Evolutionary conservation across 2,888 invertebrate species (phyloP).

Genomic region (Tuta absoluta): DNA sequence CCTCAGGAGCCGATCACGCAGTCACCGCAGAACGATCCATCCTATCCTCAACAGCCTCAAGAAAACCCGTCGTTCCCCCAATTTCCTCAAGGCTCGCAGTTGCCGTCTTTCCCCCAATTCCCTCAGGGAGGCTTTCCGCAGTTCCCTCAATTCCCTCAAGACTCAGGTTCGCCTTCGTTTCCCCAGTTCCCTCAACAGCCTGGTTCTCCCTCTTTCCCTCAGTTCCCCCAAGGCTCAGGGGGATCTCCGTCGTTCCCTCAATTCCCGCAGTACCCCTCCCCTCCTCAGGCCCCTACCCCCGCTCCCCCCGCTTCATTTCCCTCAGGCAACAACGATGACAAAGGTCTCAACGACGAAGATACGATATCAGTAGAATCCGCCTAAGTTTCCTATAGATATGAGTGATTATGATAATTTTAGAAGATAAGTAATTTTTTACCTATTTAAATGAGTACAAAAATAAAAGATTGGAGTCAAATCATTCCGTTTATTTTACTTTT

Average conservation of each 20-base stretch:
- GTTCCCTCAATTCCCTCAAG: conserved; percentile 33
- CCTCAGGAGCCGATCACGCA: conserved; percentile 28
- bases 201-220: conserved; percentile 30
- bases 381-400: conserved; percentile 37
- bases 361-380: conserved; percentile 74
- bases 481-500: background rate
- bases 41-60: conserved; percentile 32
- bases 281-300: conserved; percentile 46
- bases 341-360: conserved; percentile 68
- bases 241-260: conserved; percentile 37
- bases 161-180: conserved; percentile 39
- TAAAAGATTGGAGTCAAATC: background rate
- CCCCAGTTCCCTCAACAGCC: conserved; percentile 46
- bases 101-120: conserved; percentile 30
- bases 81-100: conserved; percentile 24
- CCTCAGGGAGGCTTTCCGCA: conserved; percentile 22
- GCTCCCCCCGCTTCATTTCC: conserved; percentile 57
- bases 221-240: conserved; percentile 40
- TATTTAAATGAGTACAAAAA: background rate
- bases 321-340: conserved; percentile 48
- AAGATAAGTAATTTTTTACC: background rate
- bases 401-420: conserved; percentile 3
- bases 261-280: conserved; percentile 43
- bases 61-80: conserved; percentile 33
- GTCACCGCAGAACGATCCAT: conserved; percentile 19